Base-by-base conservation (phyloP, 2,113 vertebrate genomes). In the Nannobrachium achirus region DNA sequence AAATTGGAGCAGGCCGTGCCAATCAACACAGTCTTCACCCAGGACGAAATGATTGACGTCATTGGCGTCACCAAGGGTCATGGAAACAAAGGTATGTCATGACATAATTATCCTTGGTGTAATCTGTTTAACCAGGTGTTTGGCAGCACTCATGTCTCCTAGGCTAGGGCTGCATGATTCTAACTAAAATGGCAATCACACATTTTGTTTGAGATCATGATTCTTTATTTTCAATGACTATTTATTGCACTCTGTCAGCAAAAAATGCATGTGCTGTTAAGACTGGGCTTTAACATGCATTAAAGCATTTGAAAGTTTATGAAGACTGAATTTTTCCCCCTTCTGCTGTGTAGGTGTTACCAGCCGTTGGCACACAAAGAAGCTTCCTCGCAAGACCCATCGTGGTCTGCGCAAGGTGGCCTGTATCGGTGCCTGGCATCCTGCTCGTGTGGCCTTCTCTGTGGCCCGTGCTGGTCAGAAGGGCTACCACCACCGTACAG, bases 301-400 rank as follows among this genome's bases (percentile, higher is more conserved):
- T n/a, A n/a, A n/a, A n/a, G n/a, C n/a, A n/a, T n/a, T n/a, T n/a
- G n/a, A n/a, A n/a, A n/a, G n/a, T n/a, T n/a, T n/a, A n/a, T n/a
- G n/a, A n/a, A n/a, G n/a, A n/a, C n/a, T n/a, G n/a, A n/a, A n/a
- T n/a, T n/a, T n/a, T 40, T 6, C 0, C 9, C 15, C 0, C 0
- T 19, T 25, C 50, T 78, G 0, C 0, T 33, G 3, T 33, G 25
- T 33, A 99, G 97, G 98, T 14, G 97, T 99, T 48, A 99, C 97
- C 51, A 98, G 97, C 91, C 96, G 96, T 38, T 98, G 97, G 98
- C 97, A 98, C 88, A 99, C 97, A 14, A 99, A 99, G 86, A 99
- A 99, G 74, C 93, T 99, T 41, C 98, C 98, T 0, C 95, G 98
- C 20, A 99, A 99, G 86, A 99, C 98, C 69, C 98, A 99, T 86